Conservation (phyloP, 1,140 invertebrate species). For the Hyposmocoma kahamanoa region DNA sequence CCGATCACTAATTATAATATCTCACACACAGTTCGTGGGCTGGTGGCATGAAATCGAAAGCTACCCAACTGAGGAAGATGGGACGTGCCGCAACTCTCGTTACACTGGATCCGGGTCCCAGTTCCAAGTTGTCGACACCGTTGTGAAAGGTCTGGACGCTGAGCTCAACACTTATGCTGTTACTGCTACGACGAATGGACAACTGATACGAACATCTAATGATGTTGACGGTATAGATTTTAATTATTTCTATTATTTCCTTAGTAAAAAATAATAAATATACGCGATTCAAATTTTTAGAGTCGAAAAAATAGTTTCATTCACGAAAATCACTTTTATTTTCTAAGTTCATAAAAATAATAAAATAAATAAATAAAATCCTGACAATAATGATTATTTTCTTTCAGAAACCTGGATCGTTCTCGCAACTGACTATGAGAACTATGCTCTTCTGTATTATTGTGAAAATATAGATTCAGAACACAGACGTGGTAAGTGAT, state of each 20-base stretch:
- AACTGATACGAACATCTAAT: conserved; percentile 28
- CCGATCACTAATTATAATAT: background rate
- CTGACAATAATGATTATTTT: background rate
- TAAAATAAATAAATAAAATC: background rate
- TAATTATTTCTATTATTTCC: too few species aligned
- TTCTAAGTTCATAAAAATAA: too few species aligned
- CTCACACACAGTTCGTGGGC: conserved; percentile 45
- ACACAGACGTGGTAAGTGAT: conserved; percentile 36
- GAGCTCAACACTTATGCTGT: conserved; percentile 29
- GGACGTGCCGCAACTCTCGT: conserved; percentile 38
- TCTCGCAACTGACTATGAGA: conserved; percentile 50
- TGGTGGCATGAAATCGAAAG: conserved; percentile 57
- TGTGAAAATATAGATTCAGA: conserved; percentile 42
- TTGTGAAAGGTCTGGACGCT: conserved; percentile 26
- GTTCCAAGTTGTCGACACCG: conserved; percentile 34
- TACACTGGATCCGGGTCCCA: conserved; percentile 22
- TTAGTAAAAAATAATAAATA: too few species aligned
- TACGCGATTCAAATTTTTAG: too few species aligned
- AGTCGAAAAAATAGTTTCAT: too few species aligned
- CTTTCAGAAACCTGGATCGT: conserved; percentile 52
- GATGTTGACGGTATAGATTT: conserved; percentile 37
- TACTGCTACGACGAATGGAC: conserved; percentile 28
- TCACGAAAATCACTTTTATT: too few species aligned
- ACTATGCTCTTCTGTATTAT: conserved; percentile 49
- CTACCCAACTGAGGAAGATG: conserved; percentile 29